These are phyloP conservation scores for Chionodraco myersi DNA, from an alignment of 2,113 vertebrate genomes.

Conservation along the genomic window DNA sequence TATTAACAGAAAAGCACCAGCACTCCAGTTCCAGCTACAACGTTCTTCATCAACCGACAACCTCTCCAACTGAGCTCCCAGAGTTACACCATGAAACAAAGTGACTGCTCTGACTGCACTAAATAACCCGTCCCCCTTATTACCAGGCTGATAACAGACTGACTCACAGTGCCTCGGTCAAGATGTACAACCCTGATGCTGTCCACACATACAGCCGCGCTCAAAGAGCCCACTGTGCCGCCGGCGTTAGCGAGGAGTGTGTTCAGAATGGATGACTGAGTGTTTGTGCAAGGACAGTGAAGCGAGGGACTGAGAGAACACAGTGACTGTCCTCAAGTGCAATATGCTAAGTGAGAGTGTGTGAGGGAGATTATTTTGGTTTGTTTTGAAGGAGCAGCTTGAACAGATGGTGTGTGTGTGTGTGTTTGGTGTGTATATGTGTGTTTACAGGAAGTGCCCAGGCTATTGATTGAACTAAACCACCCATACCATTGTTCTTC, in stretches of 20 bases:
- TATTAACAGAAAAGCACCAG: not conserved
- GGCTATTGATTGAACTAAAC: slow-evolving; percentile 21
- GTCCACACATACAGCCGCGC: slow-evolving; percentile 10
- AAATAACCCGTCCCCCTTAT: slow-evolving; percentile 37
- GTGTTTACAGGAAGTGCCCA: slow-evolving; percentile 35
- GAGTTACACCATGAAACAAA: slow-evolving; percentile 7
- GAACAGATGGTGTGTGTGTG: slow-evolving; percentile 44
- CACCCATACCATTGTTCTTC: not conserved
- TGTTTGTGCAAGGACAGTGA: slow-evolving; percentile 61
- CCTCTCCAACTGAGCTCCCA: slow-evolving; percentile 14
- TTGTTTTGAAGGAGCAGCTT: slow-evolving; percentile 47
- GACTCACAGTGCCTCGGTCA: slow-evolving; percentile 56
- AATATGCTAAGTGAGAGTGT: slow-evolving; percentile 67
- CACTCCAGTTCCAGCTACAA: slow-evolving; percentile 2
- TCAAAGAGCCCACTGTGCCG: slow-evolving; percentile 77
- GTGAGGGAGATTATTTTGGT: slow-evolving; percentile 64
- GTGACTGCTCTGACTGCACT: slow-evolving; percentile 39
- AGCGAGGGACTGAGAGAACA: slow-evolving; percentile 56
- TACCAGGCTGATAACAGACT: slow-evolving; percentile 65
- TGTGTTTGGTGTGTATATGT: slow-evolving; percentile 13
- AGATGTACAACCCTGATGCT: slow-evolving; percentile 65
- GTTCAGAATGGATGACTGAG: slow-evolving; percentile 46
- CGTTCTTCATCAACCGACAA: not conserved
- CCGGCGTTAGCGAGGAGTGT: slow-evolving; percentile 32
- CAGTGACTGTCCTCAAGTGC: slow-evolving; percentile 59